Conservation (phyloP, 1,140 invertebrate species). For the Drosophila sturtevanti region DNA sequence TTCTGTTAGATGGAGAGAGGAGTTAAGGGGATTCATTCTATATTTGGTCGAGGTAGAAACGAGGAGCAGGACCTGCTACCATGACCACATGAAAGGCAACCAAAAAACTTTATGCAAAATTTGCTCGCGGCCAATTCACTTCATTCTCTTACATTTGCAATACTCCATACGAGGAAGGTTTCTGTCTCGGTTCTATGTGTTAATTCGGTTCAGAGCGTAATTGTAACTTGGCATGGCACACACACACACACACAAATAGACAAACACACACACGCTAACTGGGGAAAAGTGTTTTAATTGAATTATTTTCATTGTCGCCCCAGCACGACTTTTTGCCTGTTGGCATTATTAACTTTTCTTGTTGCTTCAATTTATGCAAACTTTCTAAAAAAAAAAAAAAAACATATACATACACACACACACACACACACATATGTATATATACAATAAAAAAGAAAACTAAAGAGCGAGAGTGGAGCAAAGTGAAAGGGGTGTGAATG, state of each 20-base stretch:
- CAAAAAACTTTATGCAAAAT: slow-evolving; percentile 60
- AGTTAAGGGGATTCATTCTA: too few relatives aligned
- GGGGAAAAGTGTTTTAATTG: slow-evolving; percentile 82
- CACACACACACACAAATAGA: slow-evolving; percentile 9
- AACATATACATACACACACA: slow-evolving; percentile 12
- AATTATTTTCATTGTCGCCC: slow-evolving; percentile 81
- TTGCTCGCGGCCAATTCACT: slow-evolving; percentile 48
- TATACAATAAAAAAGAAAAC: slow-evolving; percentile 8
- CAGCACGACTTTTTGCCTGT: slow-evolving; percentile 54
- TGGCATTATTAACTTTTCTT: slow-evolving; percentile 77
- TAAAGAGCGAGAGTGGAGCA: neutral
- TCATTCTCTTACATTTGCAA: neutral
- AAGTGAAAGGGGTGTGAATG: neutral
- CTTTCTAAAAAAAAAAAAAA: slow-evolving; percentile 54
- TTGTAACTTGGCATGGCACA: slow-evolving; percentile 80
- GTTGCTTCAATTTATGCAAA: slow-evolving; percentile 76
- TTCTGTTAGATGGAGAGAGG: too few relatives aligned
- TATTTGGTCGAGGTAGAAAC: slow-evolving; percentile 15
- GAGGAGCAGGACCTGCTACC: slow-evolving; percentile 13
- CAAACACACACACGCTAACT: slow-evolving; percentile 41
- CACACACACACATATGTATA: too few relatives aligned
- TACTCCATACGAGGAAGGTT: neutral
- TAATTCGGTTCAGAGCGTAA: slow-evolving; percentile 74
- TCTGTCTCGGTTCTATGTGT: slow-evolving; percentile 57
- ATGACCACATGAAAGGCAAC: slow-evolving; percentile 57